Evolutionary conservation across 2,113 vertebrate species (phyloP).

Genomic region (Thinocorus orbignyianus): DNA sequence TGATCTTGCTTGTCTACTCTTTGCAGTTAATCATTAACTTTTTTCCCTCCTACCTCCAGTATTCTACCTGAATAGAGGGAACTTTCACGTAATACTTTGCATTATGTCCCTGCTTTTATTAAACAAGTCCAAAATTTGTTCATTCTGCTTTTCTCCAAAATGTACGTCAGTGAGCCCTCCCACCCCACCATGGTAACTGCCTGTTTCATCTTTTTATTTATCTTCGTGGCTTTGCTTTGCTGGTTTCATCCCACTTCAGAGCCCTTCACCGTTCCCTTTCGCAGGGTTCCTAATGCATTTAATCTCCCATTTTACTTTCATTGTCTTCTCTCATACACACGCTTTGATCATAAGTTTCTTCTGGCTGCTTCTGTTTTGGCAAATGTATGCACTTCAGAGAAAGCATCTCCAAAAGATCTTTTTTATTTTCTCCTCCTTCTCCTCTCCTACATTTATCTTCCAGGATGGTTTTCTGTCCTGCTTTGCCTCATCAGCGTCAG

Average conservation of each 20-base stretch:
- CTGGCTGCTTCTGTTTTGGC: neutral
- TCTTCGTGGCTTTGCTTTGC: neutral
- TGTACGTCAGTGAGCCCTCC: rapidly evolving
- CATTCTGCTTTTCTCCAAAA: neutral
- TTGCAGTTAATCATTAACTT: neutral
- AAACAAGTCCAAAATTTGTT: neutral
- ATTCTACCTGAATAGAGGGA: neutral
- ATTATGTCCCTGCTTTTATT: neutral
- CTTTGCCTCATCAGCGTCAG: neutral
- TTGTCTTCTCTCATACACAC: neutral
- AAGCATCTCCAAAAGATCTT: neutral
- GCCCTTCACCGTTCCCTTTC: neutral
- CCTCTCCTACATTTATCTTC: neutral
- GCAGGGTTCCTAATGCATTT: rapidly evolving
- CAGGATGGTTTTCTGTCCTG: neutral
- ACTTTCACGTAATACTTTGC: no score
- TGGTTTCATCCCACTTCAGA: neutral
- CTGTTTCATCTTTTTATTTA: neutral
- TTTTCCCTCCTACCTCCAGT: no score
- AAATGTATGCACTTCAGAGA: neutral
- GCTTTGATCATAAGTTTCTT: neutral
- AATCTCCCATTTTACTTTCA: neutral
- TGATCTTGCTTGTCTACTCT: no score
- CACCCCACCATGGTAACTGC: rapidly evolving
- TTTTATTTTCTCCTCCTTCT: neutral